These are phyloP conservation scores for Clivina fossor DNA, from an alignment of 2,888 invertebrate genomes.

Conservation along the genomic window DNA sequence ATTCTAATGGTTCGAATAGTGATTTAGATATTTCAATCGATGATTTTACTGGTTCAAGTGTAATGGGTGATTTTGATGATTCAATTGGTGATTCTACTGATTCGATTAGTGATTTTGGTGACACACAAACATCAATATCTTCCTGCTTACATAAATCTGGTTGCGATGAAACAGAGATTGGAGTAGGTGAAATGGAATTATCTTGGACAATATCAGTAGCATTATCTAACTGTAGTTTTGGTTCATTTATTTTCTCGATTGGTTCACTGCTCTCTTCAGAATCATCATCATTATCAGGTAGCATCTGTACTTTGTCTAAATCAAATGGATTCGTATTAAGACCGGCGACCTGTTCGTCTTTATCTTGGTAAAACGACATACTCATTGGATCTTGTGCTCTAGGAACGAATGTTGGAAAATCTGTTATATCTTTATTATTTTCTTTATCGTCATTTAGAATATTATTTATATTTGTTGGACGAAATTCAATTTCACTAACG, in stretches of 20 bases:
- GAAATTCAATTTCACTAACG: conserved; percentile 52
- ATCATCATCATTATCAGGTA: conserved; percentile 59
- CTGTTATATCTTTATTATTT: conserved; percentile 39
- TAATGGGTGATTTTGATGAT: no score
- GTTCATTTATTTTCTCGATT: no score
- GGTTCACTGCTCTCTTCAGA: neutral
- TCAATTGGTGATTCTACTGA: no score
- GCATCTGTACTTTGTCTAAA: conserved; percentile 61
- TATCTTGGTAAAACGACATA: conserved; percentile 66
- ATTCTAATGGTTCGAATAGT: no score
- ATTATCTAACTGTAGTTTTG: no score
- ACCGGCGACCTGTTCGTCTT: conserved; percentile 59
- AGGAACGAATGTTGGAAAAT: conserved; percentile 39
- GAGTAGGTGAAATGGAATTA: no score
- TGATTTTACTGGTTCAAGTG: no score
- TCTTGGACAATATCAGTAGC: no score
- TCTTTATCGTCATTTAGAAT: conserved; percentile 23
- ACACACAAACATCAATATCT: conserved; percentile 5
- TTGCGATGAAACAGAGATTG: no score
- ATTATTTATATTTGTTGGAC: conserved; percentile 40
- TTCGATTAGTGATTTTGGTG: neutral
- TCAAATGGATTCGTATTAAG: conserved; percentile 56
- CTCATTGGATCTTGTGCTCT: conserved; percentile 66
- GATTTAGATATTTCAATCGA: no score
- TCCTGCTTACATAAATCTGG: no score